Conservation (phyloP, 2,888 invertebrate genomes). For the Limnephilus rhombicus region DNA sequence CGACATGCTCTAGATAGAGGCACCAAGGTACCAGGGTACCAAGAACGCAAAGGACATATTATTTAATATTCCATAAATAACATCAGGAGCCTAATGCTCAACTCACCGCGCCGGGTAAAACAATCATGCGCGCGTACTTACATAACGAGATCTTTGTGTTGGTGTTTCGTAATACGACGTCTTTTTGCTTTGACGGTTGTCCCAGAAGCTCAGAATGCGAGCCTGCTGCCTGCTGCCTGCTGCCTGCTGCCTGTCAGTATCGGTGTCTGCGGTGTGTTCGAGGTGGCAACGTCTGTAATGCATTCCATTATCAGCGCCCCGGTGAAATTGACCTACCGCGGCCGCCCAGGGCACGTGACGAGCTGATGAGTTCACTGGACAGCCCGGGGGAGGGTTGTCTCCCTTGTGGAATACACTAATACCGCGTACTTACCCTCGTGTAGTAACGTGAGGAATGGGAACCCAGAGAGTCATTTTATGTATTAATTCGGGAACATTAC, state of each 20-base stretch:
- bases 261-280: neutral
- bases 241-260: no score
- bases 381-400: neutral
- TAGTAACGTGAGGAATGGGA: neutral
- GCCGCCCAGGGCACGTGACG: neutral
- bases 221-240: neutral
- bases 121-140: neutral
- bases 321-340: neutral
- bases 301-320: neutral
- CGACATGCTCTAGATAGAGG: neutral
- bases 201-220: neutral
- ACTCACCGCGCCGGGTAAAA: neutral
- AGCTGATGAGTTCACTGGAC: neutral
- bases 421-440: neutral
- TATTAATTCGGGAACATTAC: neutral
- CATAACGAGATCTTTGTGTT: neutral
- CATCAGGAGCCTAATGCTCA: neutral
- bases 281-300: constrained; percentile 3
- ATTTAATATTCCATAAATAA: constrained; percentile 31
- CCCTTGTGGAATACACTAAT: neutral
- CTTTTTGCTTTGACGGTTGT: neutral
- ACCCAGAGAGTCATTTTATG: neutral
- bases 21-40: neutral
- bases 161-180: neutral
- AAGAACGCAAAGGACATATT: neutral